Evolutionary conservation across 1,140 invertebrate genomes (phyloP).

Genomic region (Anadara kagoshimensis): DNA sequence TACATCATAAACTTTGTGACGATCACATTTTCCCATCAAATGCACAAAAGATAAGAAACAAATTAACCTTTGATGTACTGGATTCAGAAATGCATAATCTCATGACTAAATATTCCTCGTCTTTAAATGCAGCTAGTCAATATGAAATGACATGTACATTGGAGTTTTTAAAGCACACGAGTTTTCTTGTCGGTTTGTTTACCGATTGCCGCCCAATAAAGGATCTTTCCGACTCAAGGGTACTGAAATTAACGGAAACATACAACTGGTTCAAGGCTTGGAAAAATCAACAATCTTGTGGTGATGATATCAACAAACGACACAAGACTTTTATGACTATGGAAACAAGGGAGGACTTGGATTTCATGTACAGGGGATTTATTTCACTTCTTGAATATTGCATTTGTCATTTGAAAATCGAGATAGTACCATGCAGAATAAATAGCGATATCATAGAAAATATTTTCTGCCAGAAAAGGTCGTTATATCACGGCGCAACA

Average conservation of each 20-base stretch:
- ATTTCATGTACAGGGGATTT: constrained; percentile 20
- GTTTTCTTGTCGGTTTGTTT: constrained; percentile 10
- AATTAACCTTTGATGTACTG: constrained; percentile 12
- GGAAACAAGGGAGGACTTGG: constrained; percentile 21
- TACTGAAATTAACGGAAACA: neutral
- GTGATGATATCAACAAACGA: constrained; percentile 1
- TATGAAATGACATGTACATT: constrained; percentile 3
- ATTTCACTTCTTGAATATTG: constrained; percentile 9
- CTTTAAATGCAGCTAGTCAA: constrained; percentile 1
- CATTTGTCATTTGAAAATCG: constrained; percentile 1
- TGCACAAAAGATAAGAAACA: constrained; percentile 26
- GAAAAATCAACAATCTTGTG: neutral
- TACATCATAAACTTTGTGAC: constrained; percentile 5
- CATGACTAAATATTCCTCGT: neutral
- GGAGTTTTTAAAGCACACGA: constrained; percentile 3
- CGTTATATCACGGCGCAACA: constrained; percentile 23
- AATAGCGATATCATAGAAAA: constrained; percentile 23
- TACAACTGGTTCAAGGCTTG: constrained; percentile 20
- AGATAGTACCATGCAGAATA: constrained; percentile 3
- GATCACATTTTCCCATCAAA: constrained; percentile 20
- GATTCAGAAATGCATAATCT: constrained; percentile 22
- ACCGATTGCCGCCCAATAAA: constrained; percentile 17
- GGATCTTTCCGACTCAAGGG: constrained; percentile 1
- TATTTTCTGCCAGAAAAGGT: constrained; percentile 32
- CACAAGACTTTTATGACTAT: constrained; percentile 23